phyloP scores from a whole-genome alignment of 2,888 invertebrate genomes.

The Torymus auratus region DNA sequence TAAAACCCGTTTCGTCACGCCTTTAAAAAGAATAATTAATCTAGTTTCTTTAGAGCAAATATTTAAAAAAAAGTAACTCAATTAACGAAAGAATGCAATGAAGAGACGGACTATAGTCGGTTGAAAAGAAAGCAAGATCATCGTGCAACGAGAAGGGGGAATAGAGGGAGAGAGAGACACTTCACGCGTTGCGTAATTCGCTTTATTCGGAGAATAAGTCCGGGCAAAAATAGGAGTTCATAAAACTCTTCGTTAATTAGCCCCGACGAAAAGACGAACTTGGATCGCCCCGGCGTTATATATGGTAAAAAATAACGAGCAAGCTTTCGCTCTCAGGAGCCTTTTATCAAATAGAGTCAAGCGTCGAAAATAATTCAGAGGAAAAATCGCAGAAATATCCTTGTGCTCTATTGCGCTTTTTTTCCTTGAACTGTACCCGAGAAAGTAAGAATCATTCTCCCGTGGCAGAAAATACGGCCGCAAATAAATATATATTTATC shows the following conservation, averaged over 20 bases:
- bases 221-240: slow-evolving; percentile 51
- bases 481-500: neutral
- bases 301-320: slow-evolving; percentile 55
- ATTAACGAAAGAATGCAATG: no score
- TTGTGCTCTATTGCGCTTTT: neutral
- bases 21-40: no score
- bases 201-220: slow-evolving; percentile 53
- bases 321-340: slow-evolving; percentile 11
- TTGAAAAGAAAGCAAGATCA: slow-evolving; percentile 10
- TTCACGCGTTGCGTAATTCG: slow-evolving; percentile 57
- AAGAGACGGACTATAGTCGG: no score
- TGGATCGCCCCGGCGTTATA: slow-evolving; percentile 29
- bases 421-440: neutral
- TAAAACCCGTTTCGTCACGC: no score
- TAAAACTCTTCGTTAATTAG: slow-evolving; percentile 60
- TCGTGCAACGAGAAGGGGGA: slow-evolving; percentile 2
- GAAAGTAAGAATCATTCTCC: neutral
- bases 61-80: no score
- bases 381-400: slow-evolving; percentile 19
- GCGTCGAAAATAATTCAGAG: slow-evolving; percentile 40
- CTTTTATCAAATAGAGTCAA: slow-evolving; percentile 7
- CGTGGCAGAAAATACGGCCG: neutral
- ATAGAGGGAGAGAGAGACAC: neutral
- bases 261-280: slow-evolving; percentile 58
- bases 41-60: no score